Evolutionary conservation across 1,140 invertebrate genomes (phyloP).

Genomic region (Trachymyrmex cornetzi): DNA sequence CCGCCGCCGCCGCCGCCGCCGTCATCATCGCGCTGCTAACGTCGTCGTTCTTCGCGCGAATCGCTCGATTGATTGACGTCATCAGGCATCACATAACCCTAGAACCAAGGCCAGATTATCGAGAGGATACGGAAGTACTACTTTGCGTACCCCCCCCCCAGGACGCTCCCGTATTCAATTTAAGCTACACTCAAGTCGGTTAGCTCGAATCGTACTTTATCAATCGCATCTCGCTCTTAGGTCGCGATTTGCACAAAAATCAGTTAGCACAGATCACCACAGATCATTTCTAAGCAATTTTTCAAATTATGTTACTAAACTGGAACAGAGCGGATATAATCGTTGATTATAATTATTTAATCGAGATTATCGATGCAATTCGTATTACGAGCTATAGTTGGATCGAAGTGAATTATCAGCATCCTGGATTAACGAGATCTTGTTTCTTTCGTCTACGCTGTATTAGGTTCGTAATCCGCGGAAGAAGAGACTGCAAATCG

Average conservation of each 20-base stretch:
- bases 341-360: conserved; percentile 8
- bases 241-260: conserved; percentile 21
- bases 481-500: conserved; percentile 11
- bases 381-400: neutral
- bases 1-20: neutral
- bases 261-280: neutral
- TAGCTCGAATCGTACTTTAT: neutral
- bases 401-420: neutral
- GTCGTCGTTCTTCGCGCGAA: conserved; percentile 18
- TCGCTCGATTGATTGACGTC: neutral
- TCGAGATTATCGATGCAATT: neutral
- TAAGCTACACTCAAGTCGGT: neutral
- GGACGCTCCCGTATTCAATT: neutral
- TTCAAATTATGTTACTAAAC: neutral
- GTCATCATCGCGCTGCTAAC: conserved; percentile 24
- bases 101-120: neutral
- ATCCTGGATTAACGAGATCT: conserved; percentile 12
- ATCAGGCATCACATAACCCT: too few species aligned
- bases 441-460: neutral
- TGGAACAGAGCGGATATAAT: neutral
- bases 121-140: neutral
- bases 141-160: conserved; percentile 13
- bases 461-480: neutral
- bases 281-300: conserved; percentile 7
- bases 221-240: neutral